Evolutionary conservation across 2,797 vertebrate genomes (phyloP), one percentile per base, ranked within the genome.

Genomic region (Megalops cyprinoides): DNA sequence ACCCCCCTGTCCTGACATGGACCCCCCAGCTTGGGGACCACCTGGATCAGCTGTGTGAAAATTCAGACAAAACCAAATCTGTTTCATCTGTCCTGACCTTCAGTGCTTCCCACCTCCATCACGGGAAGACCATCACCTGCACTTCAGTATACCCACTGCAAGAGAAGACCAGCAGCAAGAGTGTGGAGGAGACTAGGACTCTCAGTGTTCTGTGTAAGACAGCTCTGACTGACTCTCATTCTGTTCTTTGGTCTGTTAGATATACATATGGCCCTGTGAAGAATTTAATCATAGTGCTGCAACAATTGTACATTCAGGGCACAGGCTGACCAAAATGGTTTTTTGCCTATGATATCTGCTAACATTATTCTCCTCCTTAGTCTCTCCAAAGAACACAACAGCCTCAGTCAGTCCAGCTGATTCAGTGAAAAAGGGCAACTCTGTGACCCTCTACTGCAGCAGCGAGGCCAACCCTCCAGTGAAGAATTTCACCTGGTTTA

Each of bases 391-490:
- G 76, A 0, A 87, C 74, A 91, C 89, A 10, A 46, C 1, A 14
- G 85, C 49, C 5, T 76, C 28, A 42, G 48, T 89, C 74, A 65
- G 84, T 81, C 81, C 82, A 60, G 78, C 88, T 81, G 81, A 58
- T 83, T 44, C 37, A 77, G 78, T 89, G 65, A 80, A 84, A 76
- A 79, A 79, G 69, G 91, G 87, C 10, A 82, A 65, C 81, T 77
- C 42, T 82, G 89, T 91, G 83, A 90, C 86, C 34, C 82, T 92
- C 84, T 91, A 65, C 81, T 92, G 91, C 86, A 84, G 82, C 84
- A 89, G 90, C 83, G 87, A 83, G 85, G 90, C 90, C 80, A 90
- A 85, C 18, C 91, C 91, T 84, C 83, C 89, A 3, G 71, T 86
- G 79, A 60, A 39, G 18, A 3, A 10, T 79, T 91, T 87, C 88